Conservation (phyloP, 2,113 vertebrate genomes). For the Eudyptes chrysolophus region DNA sequence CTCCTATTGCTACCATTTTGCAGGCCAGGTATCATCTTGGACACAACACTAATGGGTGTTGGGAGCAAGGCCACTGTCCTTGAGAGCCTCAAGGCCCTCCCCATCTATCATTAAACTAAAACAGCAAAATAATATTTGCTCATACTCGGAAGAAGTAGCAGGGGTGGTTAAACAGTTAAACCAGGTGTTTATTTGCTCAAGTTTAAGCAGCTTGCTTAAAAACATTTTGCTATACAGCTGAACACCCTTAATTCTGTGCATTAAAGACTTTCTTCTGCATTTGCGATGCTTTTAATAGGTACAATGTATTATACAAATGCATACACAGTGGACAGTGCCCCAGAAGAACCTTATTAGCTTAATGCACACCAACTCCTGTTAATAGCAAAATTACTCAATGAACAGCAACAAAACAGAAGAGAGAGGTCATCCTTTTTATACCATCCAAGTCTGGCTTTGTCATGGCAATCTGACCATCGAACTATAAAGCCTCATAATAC, state of each 20-base stretch:
- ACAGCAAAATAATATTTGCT: not conserved
- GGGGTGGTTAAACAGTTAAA: not conserved
- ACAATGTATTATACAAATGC: not conserved
- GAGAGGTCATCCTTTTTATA: not conserved
- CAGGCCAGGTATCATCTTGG: not conserved
- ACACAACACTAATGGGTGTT: not conserved
- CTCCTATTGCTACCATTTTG: not conserved
- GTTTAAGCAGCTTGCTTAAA: not conserved
- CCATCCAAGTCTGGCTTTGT: not conserved
- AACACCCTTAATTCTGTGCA: not conserved
- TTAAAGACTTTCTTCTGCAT: not conserved
- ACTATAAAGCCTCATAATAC: not conserved
- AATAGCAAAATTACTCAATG: not conserved
- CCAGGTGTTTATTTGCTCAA: not conserved
- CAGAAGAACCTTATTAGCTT: not conserved
- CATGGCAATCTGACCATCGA: not conserved
- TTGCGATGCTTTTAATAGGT: not conserved
- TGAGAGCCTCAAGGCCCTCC: not conserved
- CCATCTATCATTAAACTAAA: not conserved
- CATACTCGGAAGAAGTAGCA: not conserved
- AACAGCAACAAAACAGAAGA: not conserved
- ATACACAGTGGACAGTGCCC: not conserved
- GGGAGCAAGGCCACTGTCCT: not conserved
- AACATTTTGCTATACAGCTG: not conserved
- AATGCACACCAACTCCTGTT: not conserved